phyloP scores from a whole-genome alignment of 2,888 invertebrate genomes.

The Cotesia congregata region DNA sequence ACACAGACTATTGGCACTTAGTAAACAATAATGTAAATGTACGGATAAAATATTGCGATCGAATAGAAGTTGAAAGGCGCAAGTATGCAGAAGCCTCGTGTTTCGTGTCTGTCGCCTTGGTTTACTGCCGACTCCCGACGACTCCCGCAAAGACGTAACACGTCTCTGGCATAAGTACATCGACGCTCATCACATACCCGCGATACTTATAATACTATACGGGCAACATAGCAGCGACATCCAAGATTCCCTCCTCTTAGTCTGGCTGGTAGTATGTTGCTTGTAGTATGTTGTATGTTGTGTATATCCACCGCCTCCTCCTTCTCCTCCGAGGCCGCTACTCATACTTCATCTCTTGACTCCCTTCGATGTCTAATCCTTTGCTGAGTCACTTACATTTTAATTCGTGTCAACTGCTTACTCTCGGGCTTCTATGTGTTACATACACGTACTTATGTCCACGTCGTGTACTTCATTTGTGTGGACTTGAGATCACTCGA shows the following conservation, averaged over 20 bases:
- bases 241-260: conserved; percentile 30
- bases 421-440: conserved; percentile 21
- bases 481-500: neutral
- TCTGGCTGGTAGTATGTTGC: neutral
- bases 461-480: neutral
- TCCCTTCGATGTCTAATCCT: conserved; percentile 19
- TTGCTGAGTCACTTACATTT: conserved; percentile 27
- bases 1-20: neutral
- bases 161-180: conserved; percentile 33
- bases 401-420: conserved; percentile 34
- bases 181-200: conserved; percentile 14
- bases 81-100: neutral
- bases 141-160: conserved; percentile 54
- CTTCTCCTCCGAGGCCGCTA: conserved; percentile 16
- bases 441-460: conserved; percentile 17
- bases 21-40: neutral
- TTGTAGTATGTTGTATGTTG: no score
- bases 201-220: neutral
- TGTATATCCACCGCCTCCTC: neutral
- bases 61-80: neutral
- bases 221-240: neutral
- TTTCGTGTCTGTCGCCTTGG: conserved; percentile 2
- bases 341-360: conserved; percentile 11
- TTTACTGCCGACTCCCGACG: conserved; percentile 41
- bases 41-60: conserved; percentile 9